phyloP scores from a whole-genome alignment of 1,140 invertebrate genomes.

The Popillia japonica region DNA sequence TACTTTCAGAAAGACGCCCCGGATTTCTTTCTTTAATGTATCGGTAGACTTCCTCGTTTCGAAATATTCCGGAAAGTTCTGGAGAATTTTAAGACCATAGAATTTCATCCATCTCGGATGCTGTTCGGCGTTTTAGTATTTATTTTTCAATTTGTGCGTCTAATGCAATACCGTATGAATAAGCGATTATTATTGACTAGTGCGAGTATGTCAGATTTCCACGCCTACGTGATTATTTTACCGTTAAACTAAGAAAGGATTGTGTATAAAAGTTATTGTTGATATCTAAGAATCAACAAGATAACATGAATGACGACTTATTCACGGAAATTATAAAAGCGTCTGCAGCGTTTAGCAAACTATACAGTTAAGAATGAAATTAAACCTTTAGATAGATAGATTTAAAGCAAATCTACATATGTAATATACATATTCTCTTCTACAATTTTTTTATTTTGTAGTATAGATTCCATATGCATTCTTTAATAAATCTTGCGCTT shows the following conservation, averaged over 20 bases:
- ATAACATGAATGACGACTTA: neutral
- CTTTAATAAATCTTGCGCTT: too few relatives aligned
- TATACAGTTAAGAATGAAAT: too few relatives aligned
- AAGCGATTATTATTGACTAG: conserved; percentile 1
- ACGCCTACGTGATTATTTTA: conserved; percentile 10
- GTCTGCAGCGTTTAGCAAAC: too few relatives aligned
- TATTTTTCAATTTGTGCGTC: conserved; percentile 3
- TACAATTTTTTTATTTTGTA: too few relatives aligned
- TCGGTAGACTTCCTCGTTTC: neutral
- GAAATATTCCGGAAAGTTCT: neutral
- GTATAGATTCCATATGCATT: too few relatives aligned
- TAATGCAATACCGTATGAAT: neutral
- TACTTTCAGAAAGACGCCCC: neutral
- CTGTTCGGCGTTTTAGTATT: neutral
- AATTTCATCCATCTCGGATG: neutral
- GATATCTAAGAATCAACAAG: neutral
- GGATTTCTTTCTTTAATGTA: neutral
- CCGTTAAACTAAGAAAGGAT: conserved; percentile 13
- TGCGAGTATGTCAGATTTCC: neutral
- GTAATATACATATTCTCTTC: too few relatives aligned
- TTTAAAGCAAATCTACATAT: too few relatives aligned
- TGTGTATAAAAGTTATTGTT: neutral
- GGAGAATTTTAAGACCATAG: neutral
- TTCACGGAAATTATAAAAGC: too few relatives aligned
- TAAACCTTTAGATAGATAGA: too few relatives aligned